Base-by-base conservation (phyloP, 1,140 invertebrate species). In the Musca vetustissima region DNA sequence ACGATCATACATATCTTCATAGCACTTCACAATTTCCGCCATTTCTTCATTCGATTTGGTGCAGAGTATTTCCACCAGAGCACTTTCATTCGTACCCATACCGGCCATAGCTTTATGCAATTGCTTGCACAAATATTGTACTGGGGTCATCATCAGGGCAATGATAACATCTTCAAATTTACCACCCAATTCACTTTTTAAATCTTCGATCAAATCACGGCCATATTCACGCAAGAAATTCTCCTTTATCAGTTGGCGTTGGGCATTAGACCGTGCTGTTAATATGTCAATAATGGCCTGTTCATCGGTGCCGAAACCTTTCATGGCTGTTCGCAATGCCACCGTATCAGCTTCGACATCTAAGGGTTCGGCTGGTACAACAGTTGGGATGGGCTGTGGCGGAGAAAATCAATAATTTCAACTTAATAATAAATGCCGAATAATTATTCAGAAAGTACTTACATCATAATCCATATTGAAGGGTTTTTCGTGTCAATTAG, bases 101-200 rank as follows among this genome's bases (percentile, higher is more conserved):
- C 87, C 87, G 2, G 85, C 84, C 86, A 93, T 91, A 48, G 91
- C 90, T 50, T 87, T 83, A 71, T 91, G 82, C 61, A 93, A 81
- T 76, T 92, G 86, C 74, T 88, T 85, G 74, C 90, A 91, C 47
- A 93, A 84, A 79, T 90, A 93, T 65, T 91, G 86, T 61, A 85
- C 85, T 0, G 90, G 89, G 0, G 88, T 86, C 73, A 85, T 83
- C 88, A 92, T 89, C 48, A 94, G 79, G 0, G 89, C 92, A 15
- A 92, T 80, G 66, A 94, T 90, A 13, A 93, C 87, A 76, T 92
- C 88, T 77, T 93, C 91, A 77, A 92, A 92, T 76, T 92, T 88
- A 36, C 92, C 92, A 59, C 89, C 87, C 48, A 93, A 78, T 78
- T 94, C 92, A 28, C 87, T 88, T 76, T 92, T 91, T n/a, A 94